Conservation (phyloP, 1,140 invertebrate genomes). For the Drosophila erecta region DNA sequence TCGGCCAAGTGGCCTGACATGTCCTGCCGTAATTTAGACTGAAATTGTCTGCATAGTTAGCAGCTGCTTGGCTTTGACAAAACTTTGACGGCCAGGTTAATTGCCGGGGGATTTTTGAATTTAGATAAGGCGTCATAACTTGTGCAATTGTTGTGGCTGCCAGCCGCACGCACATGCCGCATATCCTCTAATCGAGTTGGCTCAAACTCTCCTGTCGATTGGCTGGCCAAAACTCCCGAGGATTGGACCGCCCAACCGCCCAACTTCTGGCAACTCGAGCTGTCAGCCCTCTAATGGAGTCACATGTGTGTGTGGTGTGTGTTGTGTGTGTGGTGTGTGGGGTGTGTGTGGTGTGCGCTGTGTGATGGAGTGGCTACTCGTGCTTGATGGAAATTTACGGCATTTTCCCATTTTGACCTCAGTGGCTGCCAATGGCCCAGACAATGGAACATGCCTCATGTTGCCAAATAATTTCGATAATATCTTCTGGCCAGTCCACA, state of each 20-base stretch:
- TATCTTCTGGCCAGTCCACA: conserved; percentile 53
- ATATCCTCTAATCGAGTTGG: not conserved
- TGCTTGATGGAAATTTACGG: conserved; percentile 62
- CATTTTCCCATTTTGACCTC: conserved; percentile 48
- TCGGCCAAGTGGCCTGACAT: conserved; percentile 48
- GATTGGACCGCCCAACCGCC: conserved; percentile 25
- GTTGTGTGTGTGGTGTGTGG: too few relatives aligned
- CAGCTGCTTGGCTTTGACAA: conserved; percentile 43
- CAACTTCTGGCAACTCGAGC: conserved; percentile 25
- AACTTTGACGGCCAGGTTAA: conserved; percentile 59
- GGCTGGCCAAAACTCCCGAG: conserved; percentile 12
- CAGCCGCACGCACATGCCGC: conserved; percentile 43
- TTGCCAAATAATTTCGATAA: conserved; percentile 58
- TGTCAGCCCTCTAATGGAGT: conserved; percentile 56
- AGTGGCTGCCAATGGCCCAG: conserved; percentile 18
- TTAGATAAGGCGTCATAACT: conserved; percentile 63
- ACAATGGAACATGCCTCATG: conserved; percentile 60
- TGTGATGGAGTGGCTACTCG: conserved; percentile 20
- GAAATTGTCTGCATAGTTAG: conserved; percentile 65
- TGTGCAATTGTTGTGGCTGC: conserved; percentile 65
- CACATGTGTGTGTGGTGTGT: not conserved
- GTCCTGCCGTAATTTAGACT: conserved; percentile 49
- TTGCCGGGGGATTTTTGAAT: conserved; percentile 62
- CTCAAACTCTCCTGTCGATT: conserved; percentile 8
- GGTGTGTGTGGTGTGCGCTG: not conserved